phyloP scores from a whole-genome alignment of 2,113 vertebrate species.

The Sterna hirundo region DNA sequence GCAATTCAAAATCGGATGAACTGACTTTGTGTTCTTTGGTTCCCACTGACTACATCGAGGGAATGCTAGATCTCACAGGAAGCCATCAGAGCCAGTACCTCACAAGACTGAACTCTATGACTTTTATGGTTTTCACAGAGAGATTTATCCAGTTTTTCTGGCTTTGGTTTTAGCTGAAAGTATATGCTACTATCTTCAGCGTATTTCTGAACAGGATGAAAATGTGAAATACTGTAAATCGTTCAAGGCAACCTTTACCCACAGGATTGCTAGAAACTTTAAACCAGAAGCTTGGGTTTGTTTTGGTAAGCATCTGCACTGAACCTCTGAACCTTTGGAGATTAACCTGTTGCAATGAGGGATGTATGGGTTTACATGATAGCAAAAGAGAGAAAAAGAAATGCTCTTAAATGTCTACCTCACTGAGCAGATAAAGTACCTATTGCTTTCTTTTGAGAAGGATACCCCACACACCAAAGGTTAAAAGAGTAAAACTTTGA shows the following conservation, averaged over 20 bases:
- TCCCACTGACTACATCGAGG: not conserved
- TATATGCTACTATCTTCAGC: not conserved
- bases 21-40: not conserved
- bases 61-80: not conserved
- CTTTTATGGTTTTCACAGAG: not conserved
- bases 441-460: not conserved
- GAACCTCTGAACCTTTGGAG: not conserved
- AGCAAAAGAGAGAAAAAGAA: not conserved
- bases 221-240: not conserved
- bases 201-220: not conserved
- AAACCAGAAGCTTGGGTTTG: not conserved
- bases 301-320: not conserved
- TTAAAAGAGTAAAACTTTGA: not conserved
- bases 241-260: not conserved
- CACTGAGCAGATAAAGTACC: not conserved
- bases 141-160: constrained; percentile 24
- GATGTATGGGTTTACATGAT: not conserved
- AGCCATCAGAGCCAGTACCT: not conserved
- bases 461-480: not conserved
- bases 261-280: not conserved
- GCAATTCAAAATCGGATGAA: not conserved
- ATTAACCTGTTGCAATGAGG: not conserved
- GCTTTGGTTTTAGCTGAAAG: constrained; percentile 15
- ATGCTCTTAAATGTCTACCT: not conserved
- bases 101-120: not conserved